phyloP scores from a whole-genome alignment of 1,140 invertebrate genomes.

The Drosophila virilis region DNA sequence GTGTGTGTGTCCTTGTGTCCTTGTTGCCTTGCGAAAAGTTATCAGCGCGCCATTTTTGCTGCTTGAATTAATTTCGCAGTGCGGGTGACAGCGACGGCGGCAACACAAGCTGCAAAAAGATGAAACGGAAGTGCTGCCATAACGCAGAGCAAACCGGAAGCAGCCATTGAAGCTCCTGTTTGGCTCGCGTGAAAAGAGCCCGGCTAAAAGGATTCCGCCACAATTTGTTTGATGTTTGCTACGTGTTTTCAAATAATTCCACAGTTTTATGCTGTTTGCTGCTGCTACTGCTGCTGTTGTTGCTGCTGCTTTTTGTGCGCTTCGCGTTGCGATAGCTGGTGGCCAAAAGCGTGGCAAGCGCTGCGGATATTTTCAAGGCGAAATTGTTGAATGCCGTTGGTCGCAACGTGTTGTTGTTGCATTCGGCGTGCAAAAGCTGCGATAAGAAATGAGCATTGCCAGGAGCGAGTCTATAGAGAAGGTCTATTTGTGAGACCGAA shows the following conservation, averaged over 20 bases:
- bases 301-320: slow-evolving; percentile 25
- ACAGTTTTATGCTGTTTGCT: slow-evolving; percentile 50
- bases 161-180: slow-evolving; percentile 68
- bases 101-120: slow-evolving; percentile 16
- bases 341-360: slow-evolving; percentile 47
- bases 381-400: slow-evolving; percentile 51
- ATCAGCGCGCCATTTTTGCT: slow-evolving; percentile 74
- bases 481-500: too few species aligned
- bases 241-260: slow-evolving; percentile 78
- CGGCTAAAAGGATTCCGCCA: slow-evolving; percentile 78
- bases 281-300: not conserved
- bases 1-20: slow-evolving; percentile 1
- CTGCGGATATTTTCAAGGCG: slow-evolving; percentile 41
- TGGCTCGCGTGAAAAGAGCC: slow-evolving; percentile 63
- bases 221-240: slow-evolving; percentile 83
- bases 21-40: slow-evolving; percentile 40
- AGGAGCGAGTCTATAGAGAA: slow-evolving; percentile 1
- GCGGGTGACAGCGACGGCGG: slow-evolving; percentile 11
- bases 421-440: slow-evolving; percentile 13
- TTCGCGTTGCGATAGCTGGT: slow-evolving; percentile 55
- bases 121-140: slow-evolving; percentile 73
- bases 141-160: slow-evolving; percentile 76
- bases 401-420: slow-evolving; percentile 4
- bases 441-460: slow-evolving; percentile 44
- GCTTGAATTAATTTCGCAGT: slow-evolving; percentile 75